Evolutionary conservation across 2,888 invertebrate species (phyloP).

Genomic region (Scaptomyza flava): DNA sequence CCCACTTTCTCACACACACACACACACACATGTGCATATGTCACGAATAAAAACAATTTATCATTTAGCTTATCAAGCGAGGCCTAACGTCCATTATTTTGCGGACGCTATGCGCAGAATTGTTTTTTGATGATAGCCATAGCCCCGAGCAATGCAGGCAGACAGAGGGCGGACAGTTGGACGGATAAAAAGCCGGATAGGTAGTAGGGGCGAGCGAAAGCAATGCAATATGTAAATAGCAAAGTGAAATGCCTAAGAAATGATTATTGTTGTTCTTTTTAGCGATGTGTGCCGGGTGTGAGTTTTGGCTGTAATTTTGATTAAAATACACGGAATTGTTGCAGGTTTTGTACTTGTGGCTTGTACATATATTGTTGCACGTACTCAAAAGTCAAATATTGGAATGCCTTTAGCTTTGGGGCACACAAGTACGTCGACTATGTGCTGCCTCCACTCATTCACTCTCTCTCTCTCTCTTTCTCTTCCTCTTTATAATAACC

Average conservation of each 20-base stretch:
- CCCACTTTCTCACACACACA: neutral
- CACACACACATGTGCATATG: constrained; percentile 57
- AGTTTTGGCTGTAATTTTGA: constrained; percentile 47
- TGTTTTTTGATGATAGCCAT: constrained; percentile 76
- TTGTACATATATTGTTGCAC: neutral
- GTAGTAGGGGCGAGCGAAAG: constrained; percentile 5
- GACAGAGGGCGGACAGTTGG: constrained; percentile 17
- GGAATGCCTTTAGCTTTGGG: constrained; percentile 30
- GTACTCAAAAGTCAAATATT: constrained; percentile 26
- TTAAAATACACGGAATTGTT: constrained; percentile 49
- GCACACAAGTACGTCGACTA: constrained; percentile 12
- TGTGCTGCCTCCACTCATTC: neutral
- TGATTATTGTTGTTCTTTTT: constrained; percentile 62
- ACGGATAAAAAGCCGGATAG: constrained; percentile 7
- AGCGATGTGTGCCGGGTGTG: neutral
- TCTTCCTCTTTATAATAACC: constrained; percentile 39
- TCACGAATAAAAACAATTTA: constrained; percentile 79
- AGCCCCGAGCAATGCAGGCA: constrained; percentile 32
- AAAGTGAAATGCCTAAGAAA: constrained; percentile 64
- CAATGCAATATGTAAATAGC: constrained; percentile 53
- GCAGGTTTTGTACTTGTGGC: neutral
- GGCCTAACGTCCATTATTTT: constrained; percentile 78
- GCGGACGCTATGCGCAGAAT: constrained; percentile 73
- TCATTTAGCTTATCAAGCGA: constrained; percentile 77
- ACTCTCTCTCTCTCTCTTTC: neutral